Conservation (phyloP, 2,113 vertebrate species). For the Hemicordylus capensis region DNA sequence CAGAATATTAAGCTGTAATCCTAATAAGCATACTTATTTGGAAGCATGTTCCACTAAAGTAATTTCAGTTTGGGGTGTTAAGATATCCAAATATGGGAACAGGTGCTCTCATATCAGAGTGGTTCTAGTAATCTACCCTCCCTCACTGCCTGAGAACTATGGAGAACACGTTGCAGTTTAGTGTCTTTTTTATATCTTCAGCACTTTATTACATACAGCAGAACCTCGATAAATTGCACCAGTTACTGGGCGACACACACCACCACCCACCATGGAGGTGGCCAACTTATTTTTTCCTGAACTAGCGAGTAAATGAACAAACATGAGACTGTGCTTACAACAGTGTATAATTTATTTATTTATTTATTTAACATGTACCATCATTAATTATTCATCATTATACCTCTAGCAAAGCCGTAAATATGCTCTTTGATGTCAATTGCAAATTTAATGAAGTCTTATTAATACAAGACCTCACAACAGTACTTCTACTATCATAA, state of each 20-base stretch:
- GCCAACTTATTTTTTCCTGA: slow-evolving; percentile 26
- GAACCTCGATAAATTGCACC: slow-evolving; percentile 62
- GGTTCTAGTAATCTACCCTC: slow-evolving; percentile 58
- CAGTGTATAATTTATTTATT: slow-evolving; percentile 13
- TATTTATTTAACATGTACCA: slow-evolving; percentile 31
- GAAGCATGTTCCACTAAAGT: background rate
- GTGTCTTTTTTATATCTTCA: slow-evolving; percentile 68
- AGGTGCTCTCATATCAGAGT: slow-evolving; percentile 49
- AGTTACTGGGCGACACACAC: slow-evolving; percentile 54
- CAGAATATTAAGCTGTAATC: background rate
- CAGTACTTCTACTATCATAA: slow-evolving; percentile 65
- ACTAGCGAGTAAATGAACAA: slow-evolving; percentile 44
- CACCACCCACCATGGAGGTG: slow-evolving; percentile 14
- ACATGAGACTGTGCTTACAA: background rate
- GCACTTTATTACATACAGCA: slow-evolving; percentile 79
- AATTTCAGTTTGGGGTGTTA: slow-evolving; percentile 11
- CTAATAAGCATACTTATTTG: background rate
- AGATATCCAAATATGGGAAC: slow-evolving; percentile 32
- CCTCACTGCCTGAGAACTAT: slow-evolving; percentile 57
- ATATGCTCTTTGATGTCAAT: slow-evolving; percentile 53
- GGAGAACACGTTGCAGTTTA: slow-evolving; percentile 35
- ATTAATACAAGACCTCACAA: slow-evolving; percentile 65
- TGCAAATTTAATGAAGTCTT: slow-evolving; percentile 51
- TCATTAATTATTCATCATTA: slow-evolving; percentile 68
- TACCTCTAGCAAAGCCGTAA: slow-evolving; percentile 63